Evolutionary conservation across 2,888 invertebrate genomes (phyloP).

Genomic region (Axea sp.): DNA sequence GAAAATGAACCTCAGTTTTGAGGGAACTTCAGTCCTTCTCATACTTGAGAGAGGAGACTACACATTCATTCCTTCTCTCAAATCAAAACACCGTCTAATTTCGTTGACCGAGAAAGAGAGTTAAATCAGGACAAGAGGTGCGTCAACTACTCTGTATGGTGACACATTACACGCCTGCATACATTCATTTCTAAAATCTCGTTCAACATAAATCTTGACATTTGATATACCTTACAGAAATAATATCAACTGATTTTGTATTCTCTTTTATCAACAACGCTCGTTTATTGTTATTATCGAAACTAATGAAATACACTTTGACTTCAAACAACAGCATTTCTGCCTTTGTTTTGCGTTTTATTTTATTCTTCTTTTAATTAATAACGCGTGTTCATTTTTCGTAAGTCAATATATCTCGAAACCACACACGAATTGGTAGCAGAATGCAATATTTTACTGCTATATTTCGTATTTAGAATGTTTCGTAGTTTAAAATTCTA

Average conservation of each 20-base stretch:
- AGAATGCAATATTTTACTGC: constrained; percentile 35
- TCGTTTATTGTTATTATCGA: too few relatives aligned
- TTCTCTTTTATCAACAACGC: too few relatives aligned
- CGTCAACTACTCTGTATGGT: constrained; percentile 42
- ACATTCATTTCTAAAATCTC: constrained; percentile 35
- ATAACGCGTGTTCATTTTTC: constrained; percentile 33
- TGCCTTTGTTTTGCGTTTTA: too few relatives aligned
- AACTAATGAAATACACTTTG: too few relatives aligned
- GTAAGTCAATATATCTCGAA: constrained; percentile 21
- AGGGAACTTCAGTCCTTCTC: constrained; percentile 42
- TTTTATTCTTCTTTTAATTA: constrained; percentile 40
- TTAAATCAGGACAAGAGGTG: constrained; percentile 57
- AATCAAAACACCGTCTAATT: constrained; percentile 59
- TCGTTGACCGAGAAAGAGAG: constrained; percentile 59
- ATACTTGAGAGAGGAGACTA: constrained; percentile 26
- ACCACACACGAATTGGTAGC: constrained; percentile 17
- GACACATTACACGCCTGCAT: constrained; percentile 37
- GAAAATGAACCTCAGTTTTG: constrained; percentile 27
- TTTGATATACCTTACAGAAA: too few relatives aligned
- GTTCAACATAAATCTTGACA: constrained; percentile 24
- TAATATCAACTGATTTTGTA: too few relatives aligned
- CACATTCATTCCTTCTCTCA: constrained; percentile 40
- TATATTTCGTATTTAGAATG: constrained; percentile 19
- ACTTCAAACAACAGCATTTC: too few relatives aligned
- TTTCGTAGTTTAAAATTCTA: constrained; percentile 51